phyloP scores from a whole-genome alignment of 2,113 vertebrate species.

The Onychostruthus taczanowskii region DNA sequence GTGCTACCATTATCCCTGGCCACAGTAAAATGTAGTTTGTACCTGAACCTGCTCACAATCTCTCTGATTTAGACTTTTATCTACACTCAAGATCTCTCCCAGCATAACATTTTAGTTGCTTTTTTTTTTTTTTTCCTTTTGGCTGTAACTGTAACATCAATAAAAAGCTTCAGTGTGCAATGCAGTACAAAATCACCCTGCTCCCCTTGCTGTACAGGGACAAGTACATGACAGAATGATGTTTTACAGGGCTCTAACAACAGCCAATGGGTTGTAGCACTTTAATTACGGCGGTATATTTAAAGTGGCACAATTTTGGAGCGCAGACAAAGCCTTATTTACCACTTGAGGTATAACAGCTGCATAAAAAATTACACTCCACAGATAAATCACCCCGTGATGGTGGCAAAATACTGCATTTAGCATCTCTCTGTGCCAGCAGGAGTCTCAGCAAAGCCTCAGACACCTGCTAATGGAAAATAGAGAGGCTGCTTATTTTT shows the following conservation, averaged over 20 bases:
- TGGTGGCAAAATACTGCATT: background rate
- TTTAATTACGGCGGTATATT: constrained; percentile 28
- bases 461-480: background rate
- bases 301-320: constrained; percentile 21
- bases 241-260: constrained; percentile 29
- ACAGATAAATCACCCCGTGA: background rate
- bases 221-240: background rate
- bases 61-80: background rate
- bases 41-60: background rate
- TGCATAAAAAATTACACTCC: constrained; percentile 25
- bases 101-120: background rate
- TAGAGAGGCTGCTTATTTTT: background rate
- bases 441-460: background rate
- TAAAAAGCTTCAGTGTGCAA: background rate
- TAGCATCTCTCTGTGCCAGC: background rate
- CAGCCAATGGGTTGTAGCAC: background rate
- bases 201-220: background rate
- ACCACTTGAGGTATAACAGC: constrained; percentile 11
- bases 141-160: background rate
- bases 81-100: background rate
- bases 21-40: background rate
- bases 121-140: background rate
- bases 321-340: constrained; percentile 14
- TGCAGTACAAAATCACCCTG: background rate
- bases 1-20: background rate